Conservation (phyloP, 1,140 invertebrate genomes). For the Xylocopa sonorina region DNA sequence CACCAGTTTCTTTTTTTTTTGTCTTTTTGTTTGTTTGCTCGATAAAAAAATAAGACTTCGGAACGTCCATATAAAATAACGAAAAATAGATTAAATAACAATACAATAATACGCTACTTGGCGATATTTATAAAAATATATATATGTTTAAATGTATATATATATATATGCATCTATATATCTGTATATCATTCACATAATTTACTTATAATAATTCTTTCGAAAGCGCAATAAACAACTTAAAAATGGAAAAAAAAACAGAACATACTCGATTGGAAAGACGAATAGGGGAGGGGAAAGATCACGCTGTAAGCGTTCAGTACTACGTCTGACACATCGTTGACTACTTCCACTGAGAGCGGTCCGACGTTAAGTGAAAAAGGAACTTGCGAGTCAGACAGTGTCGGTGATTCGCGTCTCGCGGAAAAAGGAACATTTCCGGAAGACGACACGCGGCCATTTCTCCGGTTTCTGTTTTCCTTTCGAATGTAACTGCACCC, state of each 20-base stretch:
- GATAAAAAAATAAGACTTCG: slow-evolving; percentile 28
- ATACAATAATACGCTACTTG: slow-evolving; percentile 32
- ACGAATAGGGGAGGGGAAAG: not conserved
- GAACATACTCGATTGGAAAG: slow-evolving; percentile 18
- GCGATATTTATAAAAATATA: slow-evolving; percentile 44
- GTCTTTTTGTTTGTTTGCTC: not conserved
- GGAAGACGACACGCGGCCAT: not conserved
- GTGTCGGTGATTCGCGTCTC: slow-evolving; percentile 7
- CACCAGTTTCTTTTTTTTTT: not conserved
- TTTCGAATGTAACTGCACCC: too few species aligned
- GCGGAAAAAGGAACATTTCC: not conserved
- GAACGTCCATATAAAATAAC: slow-evolving; percentile 25
- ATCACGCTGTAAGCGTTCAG: not conserved
- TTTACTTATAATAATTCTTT: slow-evolving; percentile 44
- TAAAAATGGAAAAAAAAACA: slow-evolving; percentile 36
- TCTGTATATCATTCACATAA: slow-evolving; percentile 40
- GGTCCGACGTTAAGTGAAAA: slow-evolving; percentile 6
- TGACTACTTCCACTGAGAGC: slow-evolving; percentile 29
- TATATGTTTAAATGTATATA: too few species aligned
- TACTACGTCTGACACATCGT: slow-evolving; percentile 32
- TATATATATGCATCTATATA: slow-evolving; percentile 17
- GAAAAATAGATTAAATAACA: slow-evolving; percentile 41
- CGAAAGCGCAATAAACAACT: slow-evolving; percentile 32
- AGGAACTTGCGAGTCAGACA: slow-evolving; percentile 8
- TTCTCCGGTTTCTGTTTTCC: too few species aligned